Base-by-base conservation (phyloP, 2,113 vertebrate species). In the Strix uralensis region DNA sequence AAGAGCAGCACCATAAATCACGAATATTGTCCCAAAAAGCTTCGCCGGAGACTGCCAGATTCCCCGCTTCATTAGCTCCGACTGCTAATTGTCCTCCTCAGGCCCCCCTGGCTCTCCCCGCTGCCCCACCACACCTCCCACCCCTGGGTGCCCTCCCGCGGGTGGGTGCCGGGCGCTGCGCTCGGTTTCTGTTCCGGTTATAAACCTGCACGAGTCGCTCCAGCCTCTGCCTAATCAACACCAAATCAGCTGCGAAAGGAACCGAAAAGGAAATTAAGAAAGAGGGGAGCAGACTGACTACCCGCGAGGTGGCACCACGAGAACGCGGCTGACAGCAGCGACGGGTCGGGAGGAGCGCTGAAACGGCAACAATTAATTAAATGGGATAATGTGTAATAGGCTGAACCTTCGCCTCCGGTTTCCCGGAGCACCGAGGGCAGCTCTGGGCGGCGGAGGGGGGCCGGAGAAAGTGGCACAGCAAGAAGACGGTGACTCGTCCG, bases 221-320 rank as follows among this genome's bases (percentile, higher is more conserved):
- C 42, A 5, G 21, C 1, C 1, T 10, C 15, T 4, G 42, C 8
- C 4, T 17, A 15, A 25, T 18, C 8, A 1, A 1, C 9, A 22
- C 47, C 69, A 11, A 3, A 11, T 1, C 23, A 3, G 4, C 52
- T 13, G 26, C 2, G 3, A 9, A 23, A 8, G 0, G 80, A 73
- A 2, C 72, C 1, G 13, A 3, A 3, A 19, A 10, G 8, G 46
- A 4, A 3, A 7, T 2, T 4, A 11, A 44, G 40, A 4, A 23
- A 13, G 55, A 42, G 10, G 2, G 2, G 88, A 49, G 32, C 7
- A 6, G 12, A 10, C 2, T 1, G 7, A 9, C 4, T 15, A 62
- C 54, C 78, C 97, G 44, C 90, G 38, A 94, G 97, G 63, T 90
- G 95, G 97, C 96, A 96, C 96, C 95, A 96, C 26, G 69, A 70